Conservation (phyloP, 2,888 invertebrate species). For the Eubasilissa splendida region DNA sequence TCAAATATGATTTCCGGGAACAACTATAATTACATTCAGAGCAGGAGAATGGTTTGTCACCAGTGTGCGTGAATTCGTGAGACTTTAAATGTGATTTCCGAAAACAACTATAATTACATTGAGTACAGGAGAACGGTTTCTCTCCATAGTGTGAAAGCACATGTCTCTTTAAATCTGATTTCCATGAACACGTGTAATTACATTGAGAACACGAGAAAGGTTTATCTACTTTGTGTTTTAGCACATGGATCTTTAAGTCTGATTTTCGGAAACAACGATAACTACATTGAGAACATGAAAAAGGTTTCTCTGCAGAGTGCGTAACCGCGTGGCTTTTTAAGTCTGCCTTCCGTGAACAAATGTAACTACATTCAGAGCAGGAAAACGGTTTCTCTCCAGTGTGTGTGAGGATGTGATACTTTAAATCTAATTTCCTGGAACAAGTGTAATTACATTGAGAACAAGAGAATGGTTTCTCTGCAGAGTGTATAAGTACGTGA, state of each 20-base stretch:
- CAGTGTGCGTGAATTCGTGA: not conserved
- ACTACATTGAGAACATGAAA: too few species aligned
- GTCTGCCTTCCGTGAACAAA: too few species aligned
- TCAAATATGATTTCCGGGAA: not conserved
- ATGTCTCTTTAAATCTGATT: not conserved
- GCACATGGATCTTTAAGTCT: not conserved
- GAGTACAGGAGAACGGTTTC: not conserved
- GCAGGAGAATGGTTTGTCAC: not conserved
- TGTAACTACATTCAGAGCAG: too few species aligned
- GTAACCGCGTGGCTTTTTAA: too few species aligned
- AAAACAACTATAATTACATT: not conserved
- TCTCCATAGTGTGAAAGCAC: not conserved
- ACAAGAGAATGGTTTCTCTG: too few species aligned
- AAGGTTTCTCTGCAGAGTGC: too few species aligned
- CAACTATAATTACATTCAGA: not conserved
- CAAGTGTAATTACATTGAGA: too few species aligned
- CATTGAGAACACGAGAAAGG: constrained; percentile 3
- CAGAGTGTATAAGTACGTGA: too few species aligned
- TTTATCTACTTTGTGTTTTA: not conserved
- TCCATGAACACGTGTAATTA: not conserved
- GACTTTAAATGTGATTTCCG: not conserved
- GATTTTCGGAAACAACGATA: not conserved
- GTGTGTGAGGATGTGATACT: too few species aligned
- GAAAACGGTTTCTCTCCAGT: too few species aligned
- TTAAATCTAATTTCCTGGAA: too few species aligned